Conservation (phyloP, 2,888 invertebrate genomes). For the Nephrotoma guestfalica region DNA sequence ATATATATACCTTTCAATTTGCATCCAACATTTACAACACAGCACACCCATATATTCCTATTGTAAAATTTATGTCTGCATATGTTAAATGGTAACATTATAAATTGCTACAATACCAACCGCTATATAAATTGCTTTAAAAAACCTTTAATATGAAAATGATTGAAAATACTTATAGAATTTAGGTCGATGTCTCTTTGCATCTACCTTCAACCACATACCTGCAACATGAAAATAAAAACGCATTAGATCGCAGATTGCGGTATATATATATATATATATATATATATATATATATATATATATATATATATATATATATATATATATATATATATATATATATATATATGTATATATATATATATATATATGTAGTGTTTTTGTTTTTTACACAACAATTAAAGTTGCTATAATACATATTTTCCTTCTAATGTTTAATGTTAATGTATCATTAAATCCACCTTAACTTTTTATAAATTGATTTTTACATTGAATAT, state of each 20-base stretch:
- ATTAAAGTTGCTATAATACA: neutral
- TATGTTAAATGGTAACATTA: neutral
- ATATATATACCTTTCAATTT: neutral
- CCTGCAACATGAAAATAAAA: neutral
- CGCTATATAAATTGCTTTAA: neutral
- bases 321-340: neutral
- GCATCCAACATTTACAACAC: neutral
- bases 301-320: neutral
- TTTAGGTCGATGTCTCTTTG: neutral
- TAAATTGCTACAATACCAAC: neutral
- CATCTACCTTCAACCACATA: neutral
- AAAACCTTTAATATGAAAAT: neutral
- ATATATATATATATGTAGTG: too few species aligned
- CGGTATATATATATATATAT: neutral
- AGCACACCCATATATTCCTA: neutral
- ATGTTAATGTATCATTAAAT: neutral
- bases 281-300: neutral
- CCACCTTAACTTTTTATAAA: neutral
- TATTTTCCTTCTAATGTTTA: neutral
- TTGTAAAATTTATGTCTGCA: neutral
- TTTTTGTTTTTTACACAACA: neutral
- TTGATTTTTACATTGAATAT: neutral
- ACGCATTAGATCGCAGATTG: neutral
- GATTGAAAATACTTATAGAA: neutral
- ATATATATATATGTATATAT: neutral